Evolutionary conservation across 2,888 invertebrate species (phyloP).

Genomic region (Hesperia comma): DNA sequence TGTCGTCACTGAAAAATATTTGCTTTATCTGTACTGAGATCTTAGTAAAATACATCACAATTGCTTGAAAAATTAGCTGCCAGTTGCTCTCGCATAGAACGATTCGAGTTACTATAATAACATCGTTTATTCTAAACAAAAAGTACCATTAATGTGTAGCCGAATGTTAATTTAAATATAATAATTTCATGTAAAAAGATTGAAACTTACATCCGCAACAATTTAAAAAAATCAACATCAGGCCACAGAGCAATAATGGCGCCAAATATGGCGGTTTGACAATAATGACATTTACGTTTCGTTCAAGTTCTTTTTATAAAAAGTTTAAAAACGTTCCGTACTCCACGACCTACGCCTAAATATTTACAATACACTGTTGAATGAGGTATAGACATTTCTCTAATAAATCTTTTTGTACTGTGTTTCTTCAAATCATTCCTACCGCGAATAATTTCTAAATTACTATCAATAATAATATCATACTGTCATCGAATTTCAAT

Average conservation of each 20-base stretch:
- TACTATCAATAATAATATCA: slow-evolving; percentile 60
- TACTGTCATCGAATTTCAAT: slow-evolving; percentile 56
- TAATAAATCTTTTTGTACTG: slow-evolving; percentile 42
- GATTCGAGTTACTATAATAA: slow-evolving; percentile 25
- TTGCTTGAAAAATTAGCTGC: slow-evolving; percentile 36
- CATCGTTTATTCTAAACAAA: slow-evolving; percentile 53
- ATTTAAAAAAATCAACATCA: slow-evolving; percentile 23
- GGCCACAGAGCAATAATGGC: slow-evolving; percentile 24
- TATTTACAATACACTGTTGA: slow-evolving; percentile 79
- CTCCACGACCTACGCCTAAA: slow-evolving; percentile 55
- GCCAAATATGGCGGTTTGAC: slow-evolving; percentile 39
- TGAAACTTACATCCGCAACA: background rate
- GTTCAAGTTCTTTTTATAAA: slow-evolving; percentile 57
- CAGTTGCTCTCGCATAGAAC: slow-evolving; percentile 24
- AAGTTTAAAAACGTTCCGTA: slow-evolving; percentile 55
- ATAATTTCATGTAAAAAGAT: background rate
- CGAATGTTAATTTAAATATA: slow-evolving; percentile 52
- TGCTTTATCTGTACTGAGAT: slow-evolving; percentile 72
- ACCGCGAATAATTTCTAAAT: slow-evolving; percentile 31
- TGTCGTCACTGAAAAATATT: slow-evolving; percentile 47
- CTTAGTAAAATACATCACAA: slow-evolving; percentile 77
- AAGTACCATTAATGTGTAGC: slow-evolving; percentile 53
- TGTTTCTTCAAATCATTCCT: slow-evolving; percentile 24
- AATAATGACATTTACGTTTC: slow-evolving; percentile 39
- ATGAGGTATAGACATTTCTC: slow-evolving; percentile 71